Evolutionary conservation across 2,113 vertebrate genomes (phyloP).

Genomic region (Ptilorrhoa leucosticta): DNA sequence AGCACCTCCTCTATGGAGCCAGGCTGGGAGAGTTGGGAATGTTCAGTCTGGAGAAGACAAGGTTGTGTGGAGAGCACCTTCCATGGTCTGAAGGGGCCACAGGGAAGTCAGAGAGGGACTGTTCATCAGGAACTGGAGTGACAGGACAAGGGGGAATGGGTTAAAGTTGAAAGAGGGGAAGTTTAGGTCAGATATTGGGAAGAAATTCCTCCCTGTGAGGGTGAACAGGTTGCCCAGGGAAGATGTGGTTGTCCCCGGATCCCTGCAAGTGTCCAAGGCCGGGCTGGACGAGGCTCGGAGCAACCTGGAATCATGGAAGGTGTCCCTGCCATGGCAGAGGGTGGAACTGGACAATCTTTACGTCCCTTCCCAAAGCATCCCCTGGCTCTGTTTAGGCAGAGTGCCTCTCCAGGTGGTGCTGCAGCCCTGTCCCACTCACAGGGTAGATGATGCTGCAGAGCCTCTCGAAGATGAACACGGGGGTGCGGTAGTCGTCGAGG

Average conservation of each 20-base stretch:
- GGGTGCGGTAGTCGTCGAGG: constrained; percentile 95
- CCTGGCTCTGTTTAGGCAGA: background rate
- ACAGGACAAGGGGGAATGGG: background rate
- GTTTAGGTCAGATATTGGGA: background rate
- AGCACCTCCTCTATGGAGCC: background rate
- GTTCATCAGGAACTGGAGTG: background rate
- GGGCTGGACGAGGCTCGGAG: accelerated
- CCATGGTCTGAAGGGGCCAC: background rate
- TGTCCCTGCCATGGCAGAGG: background rate
- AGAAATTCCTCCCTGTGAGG: background rate
- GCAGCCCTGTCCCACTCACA: constrained; percentile 69
- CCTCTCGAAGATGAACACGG: constrained; percentile 98
- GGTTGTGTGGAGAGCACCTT: background rate
- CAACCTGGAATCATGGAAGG: accelerated
- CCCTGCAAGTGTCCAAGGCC: background rate
- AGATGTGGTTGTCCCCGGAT: background rate
- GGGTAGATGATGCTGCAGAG: constrained; percentile 99
- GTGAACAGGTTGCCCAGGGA: background rate
- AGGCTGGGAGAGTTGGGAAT: background rate
- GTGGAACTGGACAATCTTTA: background rate
- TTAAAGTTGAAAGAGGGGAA: background rate
- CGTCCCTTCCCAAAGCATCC: background rate
- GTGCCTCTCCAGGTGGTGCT: background rate
- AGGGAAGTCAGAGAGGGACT: background rate
- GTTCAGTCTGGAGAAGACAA: background rate